These are phyloP conservation scores for Drosophila equinoxialis DNA, from an alignment of 1,140 invertebrate genomes.

Conservation along the genomic window DNA sequence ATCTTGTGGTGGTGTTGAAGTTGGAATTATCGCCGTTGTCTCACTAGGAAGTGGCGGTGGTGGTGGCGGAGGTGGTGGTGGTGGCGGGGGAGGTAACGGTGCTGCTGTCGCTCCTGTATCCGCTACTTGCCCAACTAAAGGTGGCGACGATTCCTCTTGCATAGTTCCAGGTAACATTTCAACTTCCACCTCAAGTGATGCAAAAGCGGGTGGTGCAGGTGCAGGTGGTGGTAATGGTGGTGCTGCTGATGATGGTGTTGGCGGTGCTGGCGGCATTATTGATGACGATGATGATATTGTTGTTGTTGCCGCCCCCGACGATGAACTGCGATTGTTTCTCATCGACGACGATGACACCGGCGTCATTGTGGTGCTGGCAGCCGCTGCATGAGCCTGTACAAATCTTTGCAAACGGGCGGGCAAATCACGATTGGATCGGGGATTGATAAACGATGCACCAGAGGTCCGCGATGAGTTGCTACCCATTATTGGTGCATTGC, in stretches of 20 bases:
- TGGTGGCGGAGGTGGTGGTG: slow-evolving; percentile 16
- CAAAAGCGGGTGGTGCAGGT: background rate
- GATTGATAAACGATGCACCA: slow-evolving; percentile 7
- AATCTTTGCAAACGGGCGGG: slow-evolving; percentile 50
- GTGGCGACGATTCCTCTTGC: slow-evolving; percentile 27
- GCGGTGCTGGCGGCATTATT: background rate
- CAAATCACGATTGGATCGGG: slow-evolving; percentile 47
- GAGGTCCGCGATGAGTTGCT: slow-evolving; percentile 41
- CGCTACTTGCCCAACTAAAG: slow-evolving; percentile 1
- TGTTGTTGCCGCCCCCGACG: background rate
- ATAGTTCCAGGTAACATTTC: slow-evolving; percentile 35
- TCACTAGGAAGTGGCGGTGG: background rate
- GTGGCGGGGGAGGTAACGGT: slow-evolving; percentile 28
- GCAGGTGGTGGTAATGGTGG: background rate
- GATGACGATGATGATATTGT: background rate
- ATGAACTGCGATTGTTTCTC: slow-evolving; percentile 5
- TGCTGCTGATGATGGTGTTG: background rate
- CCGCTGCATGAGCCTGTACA: slow-evolving; percentile 26
- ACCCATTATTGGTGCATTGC: slow-evolving; percentile 9
- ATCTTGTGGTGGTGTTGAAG: background rate
- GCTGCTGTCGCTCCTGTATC: slow-evolving; percentile 14
- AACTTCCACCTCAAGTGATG: slow-evolving; percentile 48
- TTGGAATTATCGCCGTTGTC: background rate
- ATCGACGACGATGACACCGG: background rate
- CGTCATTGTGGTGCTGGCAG: background rate